These are phyloP conservation scores for Aphidius gifuensis DNA, from an alignment of 1,140 invertebrate genomes.

Conservation along the genomic window DNA sequence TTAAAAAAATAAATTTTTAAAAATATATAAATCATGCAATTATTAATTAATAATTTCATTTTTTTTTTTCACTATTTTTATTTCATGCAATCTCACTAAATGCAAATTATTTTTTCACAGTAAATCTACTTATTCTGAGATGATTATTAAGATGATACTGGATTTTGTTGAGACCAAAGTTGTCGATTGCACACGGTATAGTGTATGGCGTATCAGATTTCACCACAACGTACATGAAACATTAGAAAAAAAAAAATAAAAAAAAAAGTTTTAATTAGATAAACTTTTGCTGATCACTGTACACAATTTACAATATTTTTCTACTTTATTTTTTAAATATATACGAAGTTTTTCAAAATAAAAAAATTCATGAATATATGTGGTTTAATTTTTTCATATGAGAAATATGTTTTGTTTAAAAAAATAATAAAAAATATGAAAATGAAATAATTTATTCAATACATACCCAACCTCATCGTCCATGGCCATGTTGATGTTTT, in stretches of 20 bases:
- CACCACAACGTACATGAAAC: constrained; percentile 20
- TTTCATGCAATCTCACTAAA: constrained; percentile 16
- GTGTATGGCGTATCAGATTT: constrained; percentile 23
- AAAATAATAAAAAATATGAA: too few species aligned
- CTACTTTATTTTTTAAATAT: constrained; percentile 16
- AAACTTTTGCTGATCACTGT: constrained; percentile 14
- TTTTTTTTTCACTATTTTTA: constrained; percentile 3
- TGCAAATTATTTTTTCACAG: constrained; percentile 2
- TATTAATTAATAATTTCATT: neutral
- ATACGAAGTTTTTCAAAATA: constrained; percentile 5
- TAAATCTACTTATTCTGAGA: constrained; percentile 13
- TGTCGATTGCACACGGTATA: constrained; percentile 19
- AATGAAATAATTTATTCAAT: constrained; percentile 30
- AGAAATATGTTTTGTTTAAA: too few species aligned
- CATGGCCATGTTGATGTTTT: constrained; percentile 63
- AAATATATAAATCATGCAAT: too few species aligned
- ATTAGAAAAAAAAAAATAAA: constrained; percentile 14
- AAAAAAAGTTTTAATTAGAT: constrained; percentile 23
- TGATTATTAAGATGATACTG: constrained; percentile 19
- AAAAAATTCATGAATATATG: too few species aligned
- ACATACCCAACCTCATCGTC: constrained; percentile 86
- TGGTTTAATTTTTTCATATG: too few species aligned
- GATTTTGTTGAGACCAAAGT: constrained; percentile 11
- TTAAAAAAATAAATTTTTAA: too few species aligned
- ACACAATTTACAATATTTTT: constrained; percentile 17